Evolutionary conservation across 2,888 invertebrate genomes (phyloP), one percentile per base, ranked within the genome.

Genomic region (Prosapia bicincta): DNA sequence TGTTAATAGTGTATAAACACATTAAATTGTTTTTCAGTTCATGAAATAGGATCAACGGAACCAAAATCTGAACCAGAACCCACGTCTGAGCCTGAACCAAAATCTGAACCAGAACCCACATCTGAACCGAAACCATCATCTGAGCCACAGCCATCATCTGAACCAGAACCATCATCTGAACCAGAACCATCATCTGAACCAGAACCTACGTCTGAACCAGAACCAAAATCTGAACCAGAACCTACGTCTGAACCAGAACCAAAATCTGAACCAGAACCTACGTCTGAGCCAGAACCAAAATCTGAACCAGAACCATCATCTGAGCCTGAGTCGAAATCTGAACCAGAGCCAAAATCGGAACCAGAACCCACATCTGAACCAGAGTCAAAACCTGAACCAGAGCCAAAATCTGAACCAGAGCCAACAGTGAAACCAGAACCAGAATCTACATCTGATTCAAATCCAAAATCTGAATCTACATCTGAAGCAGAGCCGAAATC

Each of bases 91-190:
- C 76, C 80, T 67, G 82, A 80, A 78, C 75, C 78, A 65, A 77
- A 76, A 67, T 77, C 79, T 13, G 79, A 78, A 76, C 76, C 81
- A 1, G 79, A 78, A 74, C 76, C 79, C 23, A 74, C 28, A n/a
- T 20, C 77, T 67, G 77, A 80, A 71, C 81, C 78, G n/a, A 78
- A 78, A 77, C 77, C 83, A 0, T 81, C 82, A 69, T 81, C 84
- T 0, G 83, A 85, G 79, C 83, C 77, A 69, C 79, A 85, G 83
- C 71, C 83, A 81, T 74, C 69, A 81, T 10, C 79, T 82, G 54
- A 78, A 82, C 79, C 79, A 9, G 78, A 78, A 76, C 77, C 83
- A 0, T 86, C 26, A 26, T 24, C 77, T 67, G 77, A 80, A 71
- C 81, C 82, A 81, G 77, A 79, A 68, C 76, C 82, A 1, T 78